These are phyloP conservation scores for Periphyllus acericola DNA, from an alignment of 2,888 invertebrate species.

Conservation along the genomic window DNA sequence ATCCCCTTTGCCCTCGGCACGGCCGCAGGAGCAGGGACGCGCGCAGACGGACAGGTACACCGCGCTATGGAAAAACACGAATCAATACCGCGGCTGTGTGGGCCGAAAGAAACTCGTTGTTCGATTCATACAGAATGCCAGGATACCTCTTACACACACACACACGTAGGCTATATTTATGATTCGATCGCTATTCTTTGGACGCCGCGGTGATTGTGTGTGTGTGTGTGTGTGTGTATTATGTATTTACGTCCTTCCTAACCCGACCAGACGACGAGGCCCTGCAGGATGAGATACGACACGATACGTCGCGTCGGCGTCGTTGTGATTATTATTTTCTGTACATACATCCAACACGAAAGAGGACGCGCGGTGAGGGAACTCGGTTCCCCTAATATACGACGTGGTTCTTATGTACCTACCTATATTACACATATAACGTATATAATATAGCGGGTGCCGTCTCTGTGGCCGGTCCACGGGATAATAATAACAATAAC, in stretches of 20 bases:
- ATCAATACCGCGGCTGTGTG: background rate
- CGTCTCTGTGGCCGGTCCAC: background rate
- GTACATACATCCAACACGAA: background rate
- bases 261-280: background rate
- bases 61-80: background rate
- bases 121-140: background rate
- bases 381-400: slow-evolving; percentile 5
- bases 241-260: background rate
- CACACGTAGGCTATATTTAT: too few relatives aligned
- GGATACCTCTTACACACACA: too few relatives aligned
- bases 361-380: background rate
- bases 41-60: too few relatives aligned
- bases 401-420: background rate
- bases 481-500: slow-evolving; percentile 1
- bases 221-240: background rate
- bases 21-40: background rate
- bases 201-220: background rate
- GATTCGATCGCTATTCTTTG: background rate
- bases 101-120: background rate
- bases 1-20: background rate
- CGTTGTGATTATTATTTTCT: slow-evolving; percentile 22
- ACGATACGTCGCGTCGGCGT: background rate
- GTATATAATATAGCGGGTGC: background rate
- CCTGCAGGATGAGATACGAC: slow-evolving; percentile 7
- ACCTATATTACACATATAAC: background rate